Percentiles rank a stretch among this genome's conserved stretches.
Conservation (phyloP, 1,140 invertebrate genomes). For the Drosophila nannoptera region DNA sequence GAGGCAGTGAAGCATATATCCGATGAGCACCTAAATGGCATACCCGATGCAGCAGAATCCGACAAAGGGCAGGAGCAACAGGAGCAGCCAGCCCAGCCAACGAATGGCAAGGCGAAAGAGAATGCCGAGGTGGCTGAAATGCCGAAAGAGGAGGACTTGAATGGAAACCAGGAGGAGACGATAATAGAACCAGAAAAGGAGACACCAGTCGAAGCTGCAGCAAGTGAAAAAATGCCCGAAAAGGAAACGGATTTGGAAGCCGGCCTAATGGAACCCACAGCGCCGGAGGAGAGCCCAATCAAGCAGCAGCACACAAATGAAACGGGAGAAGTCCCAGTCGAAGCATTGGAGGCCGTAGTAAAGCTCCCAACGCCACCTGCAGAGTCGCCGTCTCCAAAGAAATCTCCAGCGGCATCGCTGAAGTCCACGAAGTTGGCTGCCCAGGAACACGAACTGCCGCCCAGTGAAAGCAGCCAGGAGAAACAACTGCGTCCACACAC, state of each 20-base stretch:
- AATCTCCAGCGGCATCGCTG: conserved; percentile 50
- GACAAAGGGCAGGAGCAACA: neutral
- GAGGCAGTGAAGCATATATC: conserved; percentile 58
- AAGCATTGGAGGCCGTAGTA: conserved; percentile 11
- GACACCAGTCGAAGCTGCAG: conserved; percentile 14
- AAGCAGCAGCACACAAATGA: conserved; percentile 2
- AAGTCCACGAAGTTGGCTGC: conserved; percentile 33
- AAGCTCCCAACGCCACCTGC: conserved; percentile 56
- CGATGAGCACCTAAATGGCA: conserved; percentile 8
- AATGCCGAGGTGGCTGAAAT: conserved; percentile 8
- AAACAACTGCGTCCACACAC: conserved; percentile 63
- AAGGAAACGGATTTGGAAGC: neutral
- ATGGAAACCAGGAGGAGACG: conserved; percentile 11
- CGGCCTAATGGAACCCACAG: conserved; percentile 5
- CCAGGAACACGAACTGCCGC: conserved; percentile 1
- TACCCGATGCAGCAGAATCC: neutral
- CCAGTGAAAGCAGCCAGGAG: conserved; percentile 30
- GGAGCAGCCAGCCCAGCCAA: neutral
- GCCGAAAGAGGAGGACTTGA: conserved; percentile 3
- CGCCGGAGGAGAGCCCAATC: conserved; percentile 11
- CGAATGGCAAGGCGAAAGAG: neutral
- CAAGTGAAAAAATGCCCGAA: conserved; percentile 18
- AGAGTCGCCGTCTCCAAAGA: conserved; percentile 34
- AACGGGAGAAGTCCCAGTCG: neutral
- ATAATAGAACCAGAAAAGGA: neutral